Evolutionary conservation across 2,113 vertebrate genomes (phyloP).

Genomic region (Rattus rattus): DNA sequence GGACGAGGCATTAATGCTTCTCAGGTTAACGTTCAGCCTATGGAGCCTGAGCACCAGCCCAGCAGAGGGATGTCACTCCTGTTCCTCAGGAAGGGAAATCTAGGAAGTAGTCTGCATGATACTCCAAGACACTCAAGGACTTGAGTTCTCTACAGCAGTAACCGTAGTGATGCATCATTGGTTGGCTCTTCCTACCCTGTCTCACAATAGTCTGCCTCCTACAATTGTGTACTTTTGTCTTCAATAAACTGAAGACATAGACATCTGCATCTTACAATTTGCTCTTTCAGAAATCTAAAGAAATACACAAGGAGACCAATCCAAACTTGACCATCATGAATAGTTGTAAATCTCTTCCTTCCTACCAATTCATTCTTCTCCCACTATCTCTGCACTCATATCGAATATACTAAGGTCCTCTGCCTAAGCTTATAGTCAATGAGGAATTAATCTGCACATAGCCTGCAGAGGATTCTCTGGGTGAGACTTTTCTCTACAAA

Average conservation of each 20-base stretch:
- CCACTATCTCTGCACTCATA: background rate
- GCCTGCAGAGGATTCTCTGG: background rate
- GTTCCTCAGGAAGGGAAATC: background rate
- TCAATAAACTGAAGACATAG: background rate
- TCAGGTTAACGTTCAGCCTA: background rate
- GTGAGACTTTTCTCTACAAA: background rate
- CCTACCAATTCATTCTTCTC: background rate
- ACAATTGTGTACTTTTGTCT: background rate
- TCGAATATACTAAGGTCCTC: background rate
- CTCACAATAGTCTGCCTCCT: background rate
- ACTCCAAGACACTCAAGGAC: background rate
- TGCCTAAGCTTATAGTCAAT: background rate
- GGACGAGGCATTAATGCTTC: background rate
- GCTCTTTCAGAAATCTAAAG: background rate
- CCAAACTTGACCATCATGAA: background rate
- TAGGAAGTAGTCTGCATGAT: background rate
- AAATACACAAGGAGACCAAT: background rate
- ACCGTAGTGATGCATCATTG: background rate
- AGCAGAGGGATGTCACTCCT: background rate
- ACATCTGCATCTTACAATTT: background rate
- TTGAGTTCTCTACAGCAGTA: background rate
- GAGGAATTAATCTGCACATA: background rate
- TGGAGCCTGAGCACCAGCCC: background rate
- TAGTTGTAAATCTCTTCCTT: background rate
- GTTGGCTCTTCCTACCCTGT: background rate